phyloP scores from a whole-genome alignment of 2,888 invertebrate species.

The Lasioglossum malachurum region DNA sequence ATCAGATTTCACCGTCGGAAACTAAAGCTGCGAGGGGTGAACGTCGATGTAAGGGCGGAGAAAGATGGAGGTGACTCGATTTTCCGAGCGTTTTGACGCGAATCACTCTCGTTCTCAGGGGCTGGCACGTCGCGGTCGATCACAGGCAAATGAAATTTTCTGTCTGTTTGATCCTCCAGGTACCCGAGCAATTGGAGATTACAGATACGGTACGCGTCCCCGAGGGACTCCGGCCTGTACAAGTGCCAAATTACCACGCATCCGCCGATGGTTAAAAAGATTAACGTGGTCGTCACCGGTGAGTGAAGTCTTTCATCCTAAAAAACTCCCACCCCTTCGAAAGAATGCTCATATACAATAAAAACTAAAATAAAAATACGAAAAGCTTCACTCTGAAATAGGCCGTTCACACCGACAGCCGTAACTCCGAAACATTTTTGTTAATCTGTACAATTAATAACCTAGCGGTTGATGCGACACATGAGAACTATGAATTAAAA shows the following conservation, averaged over 20 bases:
- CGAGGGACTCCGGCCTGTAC: constrained; percentile 88
- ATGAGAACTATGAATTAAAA: too few relatives aligned
- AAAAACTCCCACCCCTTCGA: not conserved
- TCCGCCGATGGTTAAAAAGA: constrained; percentile 87
- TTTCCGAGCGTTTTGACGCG: constrained; percentile 17
- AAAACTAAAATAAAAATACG: not conserved
- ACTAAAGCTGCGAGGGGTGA: not conserved
- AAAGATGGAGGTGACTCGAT: constrained; percentile 13
- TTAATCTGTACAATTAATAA: not conserved
- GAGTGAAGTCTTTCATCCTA: constrained; percentile 46
- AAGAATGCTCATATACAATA: too few relatives aligned
- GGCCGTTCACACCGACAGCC: not conserved
- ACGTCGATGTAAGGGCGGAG: not conserved
- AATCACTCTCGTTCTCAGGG: constrained; percentile 7
- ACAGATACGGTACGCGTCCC: constrained; percentile 87
- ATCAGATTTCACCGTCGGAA: constrained; percentile 6
- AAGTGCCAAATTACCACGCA: constrained; percentile 89
- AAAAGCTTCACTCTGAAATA: not conserved
- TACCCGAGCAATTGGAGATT: constrained; percentile 88
- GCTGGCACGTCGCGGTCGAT: constrained; percentile 15
- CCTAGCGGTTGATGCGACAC: too few relatives aligned
- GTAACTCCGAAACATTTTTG: not conserved
- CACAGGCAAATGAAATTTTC: constrained; percentile 51
- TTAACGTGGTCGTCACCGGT: constrained; percentile 87
- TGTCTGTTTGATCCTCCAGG: constrained; percentile 69